Evolutionary conservation across 2,888 invertebrate genomes (phyloP).

Genomic region (Cartodere bifasciata): DNA sequence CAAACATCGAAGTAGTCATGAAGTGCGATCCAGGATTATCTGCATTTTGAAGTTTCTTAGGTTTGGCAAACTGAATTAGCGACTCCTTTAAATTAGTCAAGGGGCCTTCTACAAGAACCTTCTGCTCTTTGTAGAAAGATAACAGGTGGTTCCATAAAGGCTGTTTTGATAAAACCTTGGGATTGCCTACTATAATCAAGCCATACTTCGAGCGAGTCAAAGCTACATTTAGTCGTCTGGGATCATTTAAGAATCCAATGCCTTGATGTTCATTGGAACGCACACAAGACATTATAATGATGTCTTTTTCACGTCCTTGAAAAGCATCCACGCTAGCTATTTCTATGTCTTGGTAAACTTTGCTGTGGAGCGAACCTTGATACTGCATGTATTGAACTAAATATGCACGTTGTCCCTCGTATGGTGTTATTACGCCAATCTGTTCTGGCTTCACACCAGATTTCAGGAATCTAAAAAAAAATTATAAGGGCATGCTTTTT

Average conservation of each 20-base stretch:
- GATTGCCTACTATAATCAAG: constrained; percentile 97
- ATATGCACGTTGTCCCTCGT: constrained; percentile 96
- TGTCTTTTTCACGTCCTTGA: constrained; percentile 97
- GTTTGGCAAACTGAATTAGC: constrained; percentile 92
- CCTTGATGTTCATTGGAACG: constrained; percentile 95
- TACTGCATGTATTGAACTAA: constrained; percentile 98
- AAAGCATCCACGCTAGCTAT: constrained; percentile 99
- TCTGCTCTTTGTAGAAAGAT: constrained; percentile 95
- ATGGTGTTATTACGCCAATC: constrained; percentile 97
- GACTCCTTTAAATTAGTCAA: constrained; percentile 94
- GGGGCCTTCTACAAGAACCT: constrained; percentile 94
- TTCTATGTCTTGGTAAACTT: constrained; percentile 96
- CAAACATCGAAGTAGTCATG: constrained; percentile 95
- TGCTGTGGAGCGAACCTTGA: constrained; percentile 91
- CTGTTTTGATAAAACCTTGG: constrained; percentile 96
- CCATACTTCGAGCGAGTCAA: constrained; percentile 95
- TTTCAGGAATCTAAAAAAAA: constrained; percentile 61
- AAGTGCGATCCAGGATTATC: constrained; percentile 94
- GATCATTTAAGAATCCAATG: constrained; percentile 97
- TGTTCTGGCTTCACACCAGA: constrained; percentile 95
- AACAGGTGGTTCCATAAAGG: constrained; percentile 96
- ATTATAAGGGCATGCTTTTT: too few species aligned
- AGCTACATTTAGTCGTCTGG: constrained; percentile 93
- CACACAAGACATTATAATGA: constrained; percentile 98
- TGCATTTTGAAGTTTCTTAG: constrained; percentile 87